Evolutionary conservation across 2,797 vertebrate species (phyloP).

Genomic region (Otolemur crassicaudatus): DNA sequence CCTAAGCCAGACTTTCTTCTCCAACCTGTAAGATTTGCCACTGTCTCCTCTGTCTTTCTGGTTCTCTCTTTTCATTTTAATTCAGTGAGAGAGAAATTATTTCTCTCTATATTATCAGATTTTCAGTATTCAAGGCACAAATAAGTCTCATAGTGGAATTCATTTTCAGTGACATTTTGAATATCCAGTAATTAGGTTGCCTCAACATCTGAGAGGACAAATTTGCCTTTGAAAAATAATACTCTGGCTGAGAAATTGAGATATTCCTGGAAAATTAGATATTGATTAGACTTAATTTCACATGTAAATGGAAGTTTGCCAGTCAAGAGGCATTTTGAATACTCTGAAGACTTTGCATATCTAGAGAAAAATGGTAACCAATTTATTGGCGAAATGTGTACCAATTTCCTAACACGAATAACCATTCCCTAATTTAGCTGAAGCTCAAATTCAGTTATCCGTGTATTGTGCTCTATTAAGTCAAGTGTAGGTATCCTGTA

Average conservation of each 20-base stretch:
- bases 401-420: neutral
- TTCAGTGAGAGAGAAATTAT: constrained; percentile 32
- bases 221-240: constrained; percentile 49
- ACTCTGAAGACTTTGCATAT: neutral
- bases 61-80: neutral
- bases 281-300: neutral
- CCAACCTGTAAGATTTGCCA: neutral
- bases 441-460: neutral
- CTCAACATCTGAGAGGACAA: neutral
- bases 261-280: neutral
- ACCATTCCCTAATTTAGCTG: neutral
- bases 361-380: neutral
- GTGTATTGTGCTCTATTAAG: neutral
- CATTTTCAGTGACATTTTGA: constrained; percentile 21
- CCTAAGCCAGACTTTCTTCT: neutral
- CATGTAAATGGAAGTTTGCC: constrained; percentile 17
- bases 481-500: neutral
- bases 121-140: constrained; percentile 79
- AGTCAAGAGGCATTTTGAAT: neutral
- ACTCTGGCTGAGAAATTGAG: constrained; percentile 29
- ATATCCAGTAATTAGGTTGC: neutral
- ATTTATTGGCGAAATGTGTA: neutral
- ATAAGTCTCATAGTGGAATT: constrained; percentile 71
- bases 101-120: constrained; percentile 74
- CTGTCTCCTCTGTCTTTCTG: neutral